A percentile compares a stretch with the other conserved stretches of the same genome.
Evolutionary conservation across 2,888 invertebrate species (phyloP).

Genomic region (Phania funesta): DNA sequence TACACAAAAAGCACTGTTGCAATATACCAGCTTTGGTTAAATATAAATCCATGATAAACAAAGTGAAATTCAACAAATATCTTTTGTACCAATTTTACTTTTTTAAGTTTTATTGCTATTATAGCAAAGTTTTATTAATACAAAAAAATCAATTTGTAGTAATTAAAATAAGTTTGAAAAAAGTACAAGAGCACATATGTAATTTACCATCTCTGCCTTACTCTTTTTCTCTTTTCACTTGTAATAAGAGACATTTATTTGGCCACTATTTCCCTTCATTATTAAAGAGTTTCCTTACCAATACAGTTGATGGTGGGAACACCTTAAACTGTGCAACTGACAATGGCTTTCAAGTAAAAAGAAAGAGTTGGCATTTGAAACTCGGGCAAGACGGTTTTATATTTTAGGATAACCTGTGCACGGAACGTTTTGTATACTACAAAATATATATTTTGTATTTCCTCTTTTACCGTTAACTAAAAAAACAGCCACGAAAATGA

Average conservation of each 20-base stretch:
- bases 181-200: too few species aligned
- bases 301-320: background rate
- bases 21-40: too few species aligned
- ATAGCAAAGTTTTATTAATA: too few species aligned
- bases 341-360: conserved; percentile 1
- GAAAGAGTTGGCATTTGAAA: conserved; percentile 50
- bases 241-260: background rate
- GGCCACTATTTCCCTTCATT: background rate
- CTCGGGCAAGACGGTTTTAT: conserved; percentile 53
- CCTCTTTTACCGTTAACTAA: background rate
- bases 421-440: conserved; percentile 63
- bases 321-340: conserved; percentile 37
- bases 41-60: too few species aligned
- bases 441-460: conserved; percentile 10
- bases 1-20: too few species aligned
- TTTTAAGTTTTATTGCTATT: too few species aligned
- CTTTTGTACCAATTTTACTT: too few species aligned
- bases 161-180: too few species aligned
- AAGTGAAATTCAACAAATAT: too few species aligned
- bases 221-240: background rate
- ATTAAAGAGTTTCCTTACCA: conserved; percentile 21
- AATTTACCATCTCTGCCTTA: too few species aligned
- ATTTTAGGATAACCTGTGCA: conserved; percentile 36
- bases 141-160: too few species aligned
- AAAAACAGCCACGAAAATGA: conserved; percentile 1